Evolutionary conservation across 1,140 invertebrate genomes (phyloP).

Genomic region (Drosophila gunungcola): DNA sequence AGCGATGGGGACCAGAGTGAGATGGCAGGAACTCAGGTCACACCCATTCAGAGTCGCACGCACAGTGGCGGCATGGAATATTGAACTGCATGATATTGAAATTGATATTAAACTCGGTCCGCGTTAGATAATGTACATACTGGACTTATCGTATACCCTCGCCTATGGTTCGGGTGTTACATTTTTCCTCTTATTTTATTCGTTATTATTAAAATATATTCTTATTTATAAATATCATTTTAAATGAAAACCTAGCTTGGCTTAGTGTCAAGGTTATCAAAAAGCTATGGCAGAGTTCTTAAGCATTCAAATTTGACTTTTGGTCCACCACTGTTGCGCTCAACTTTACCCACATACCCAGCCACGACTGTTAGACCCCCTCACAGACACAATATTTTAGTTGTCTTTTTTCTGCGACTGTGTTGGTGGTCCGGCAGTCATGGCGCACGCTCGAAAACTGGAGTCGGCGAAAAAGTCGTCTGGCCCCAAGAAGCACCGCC

Average conservation of each 20-base stretch:
- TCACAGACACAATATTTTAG: constrained; percentile 6
- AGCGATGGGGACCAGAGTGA: constrained; percentile 13
- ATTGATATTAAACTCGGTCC: no score
- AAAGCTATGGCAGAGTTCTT: no score
- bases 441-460: constrained; percentile 73
- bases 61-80: constrained; percentile 43
- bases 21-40: constrained; percentile 46
- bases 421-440: constrained; percentile 43
- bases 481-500: constrained; percentile 67
- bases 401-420: constrained; percentile 10
- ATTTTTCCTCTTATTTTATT: no score
- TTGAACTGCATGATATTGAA: not conserved
- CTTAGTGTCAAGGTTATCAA: no score
- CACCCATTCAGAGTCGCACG: constrained; percentile 49
- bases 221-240: no score
- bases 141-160: no score
- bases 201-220: no score
- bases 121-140: no score
- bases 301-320: not conserved
- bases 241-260: no score
- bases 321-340: constrained; percentile 4
- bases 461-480: constrained; percentile 30
- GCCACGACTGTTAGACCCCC: constrained; percentile 18
- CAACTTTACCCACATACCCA: not conserved
- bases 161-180: no score